Evolutionary conservation across 1,140 invertebrate species (phyloP).

Genomic region (Metaphire vulgaris): DNA sequence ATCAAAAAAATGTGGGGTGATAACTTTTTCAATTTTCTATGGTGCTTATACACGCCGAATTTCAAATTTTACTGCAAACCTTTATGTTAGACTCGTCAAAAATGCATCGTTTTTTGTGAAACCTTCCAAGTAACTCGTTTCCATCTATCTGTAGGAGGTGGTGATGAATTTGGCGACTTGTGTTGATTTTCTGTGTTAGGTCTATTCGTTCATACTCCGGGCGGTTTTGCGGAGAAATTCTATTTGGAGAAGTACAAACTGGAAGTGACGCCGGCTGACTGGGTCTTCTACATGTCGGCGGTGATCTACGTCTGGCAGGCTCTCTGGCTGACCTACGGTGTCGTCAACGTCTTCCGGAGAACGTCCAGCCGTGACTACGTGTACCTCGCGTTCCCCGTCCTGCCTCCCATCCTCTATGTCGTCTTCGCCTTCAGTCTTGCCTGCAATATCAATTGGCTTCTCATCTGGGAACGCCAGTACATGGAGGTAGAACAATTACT

Average conservation of each 20-base stretch:
- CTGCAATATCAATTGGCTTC: conserved; percentile 42
- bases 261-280: conserved; percentile 27
- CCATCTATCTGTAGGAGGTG: too few species aligned
- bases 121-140: too few species aligned
- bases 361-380: not conserved
- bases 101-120: too few species aligned
- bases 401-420: conserved; percentile 28
- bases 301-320: conserved; percentile 27
- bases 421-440: conserved; percentile 26
- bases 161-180: too few species aligned
- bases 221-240: conserved; percentile 25
- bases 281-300: conserved; percentile 23
- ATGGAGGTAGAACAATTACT: conserved; percentile 26
- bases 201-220: conserved; percentile 17
- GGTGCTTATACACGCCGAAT: too few species aligned
- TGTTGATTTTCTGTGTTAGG: too few species aligned
- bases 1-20: too few species aligned
- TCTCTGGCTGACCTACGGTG: conserved; percentile 24
- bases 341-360: conserved; percentile 15
- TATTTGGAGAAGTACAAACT: conserved; percentile 25
- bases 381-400: conserved; percentile 20
- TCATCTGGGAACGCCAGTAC: conserved; percentile 40
- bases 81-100: too few species aligned
- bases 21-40: too few species aligned
- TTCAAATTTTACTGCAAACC: too few species aligned